A percentile compares a stretch with the other conserved stretches of the same genome.
Conservation (phyloP, 2,113 vertebrate species). For the Leptocoma aspasia region DNA sequence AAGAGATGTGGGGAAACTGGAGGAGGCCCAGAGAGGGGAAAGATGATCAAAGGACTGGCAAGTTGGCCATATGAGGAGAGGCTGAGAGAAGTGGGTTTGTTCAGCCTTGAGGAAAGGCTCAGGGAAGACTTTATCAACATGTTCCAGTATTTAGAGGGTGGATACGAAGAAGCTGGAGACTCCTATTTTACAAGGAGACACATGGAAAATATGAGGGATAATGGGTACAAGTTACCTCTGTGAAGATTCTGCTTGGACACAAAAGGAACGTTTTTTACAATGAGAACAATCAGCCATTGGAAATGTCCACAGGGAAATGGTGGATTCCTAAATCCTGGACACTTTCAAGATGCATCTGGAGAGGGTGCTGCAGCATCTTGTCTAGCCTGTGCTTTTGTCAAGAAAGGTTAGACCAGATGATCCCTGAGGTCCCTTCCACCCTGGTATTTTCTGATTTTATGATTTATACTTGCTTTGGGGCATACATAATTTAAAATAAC, state of each 20-base stretch:
- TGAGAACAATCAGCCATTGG: neutral
- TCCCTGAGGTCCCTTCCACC: neutral
- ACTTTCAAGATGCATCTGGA: neutral
- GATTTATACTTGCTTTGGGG: neutral
- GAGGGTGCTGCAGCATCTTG: neutral
- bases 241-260: neutral
- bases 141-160: neutral
- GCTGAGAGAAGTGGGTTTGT: neutral
- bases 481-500: slow-evolving; percentile 21
- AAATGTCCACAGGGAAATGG: neutral
- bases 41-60: neutral
- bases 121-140: neutral
- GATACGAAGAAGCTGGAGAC: neutral
- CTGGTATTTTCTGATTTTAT: neutral
- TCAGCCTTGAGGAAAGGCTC: neutral
- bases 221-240: neutral
- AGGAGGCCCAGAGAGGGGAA: neutral
- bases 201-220: neutral
- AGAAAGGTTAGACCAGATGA: neutral
- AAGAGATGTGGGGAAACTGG: neutral
- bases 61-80: neutral
- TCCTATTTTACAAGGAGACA: neutral
- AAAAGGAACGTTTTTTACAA: neutral
- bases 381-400: neutral
- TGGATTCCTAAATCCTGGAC: neutral